Base-by-base conservation (phyloP, 2,888 invertebrate genomes). In the Teleogryllus oceanicus region DNA sequence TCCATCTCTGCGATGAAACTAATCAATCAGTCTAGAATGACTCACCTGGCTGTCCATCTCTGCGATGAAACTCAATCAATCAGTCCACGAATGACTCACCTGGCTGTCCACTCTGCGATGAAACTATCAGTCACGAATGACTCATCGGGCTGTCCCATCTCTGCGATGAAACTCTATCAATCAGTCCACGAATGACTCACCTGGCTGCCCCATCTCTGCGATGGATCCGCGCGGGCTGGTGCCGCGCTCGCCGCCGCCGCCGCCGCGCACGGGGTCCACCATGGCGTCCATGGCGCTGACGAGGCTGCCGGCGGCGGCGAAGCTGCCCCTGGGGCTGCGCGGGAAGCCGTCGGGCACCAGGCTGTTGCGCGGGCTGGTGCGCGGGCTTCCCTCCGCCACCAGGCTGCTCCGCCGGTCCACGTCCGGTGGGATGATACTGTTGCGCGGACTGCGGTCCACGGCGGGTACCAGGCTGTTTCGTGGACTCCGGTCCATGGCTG, bases 321-420 rank as follows among this genome's bases (percentile, higher is more conserved):
- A 89, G 84, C 91, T 92, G 0, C 91, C 92, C 78, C 92, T 88
- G 0, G 91, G 91, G 84, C 91, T 90, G 75, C 91, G 88, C 81
- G 89, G 90, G 75, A 88, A 86, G 13, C 77, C 21, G 50, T 77
- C 78, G 50, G 80, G 24, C 16, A 75, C 78, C 20, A 50, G 37
- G 8, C 87, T 85, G 81, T 87, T 86, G 13, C 62, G 62, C n/a
- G 62, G 62, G n/a, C 62, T 62, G 62, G 62, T 62, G 13, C 62
- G 62, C 16, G 62, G 13, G n/a, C 62, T 62, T 5, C 62, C 62
- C n/a, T 62, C 62, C 62, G n/a, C n/a, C n/a, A 62, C 62, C 13
- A 62, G 62, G n/a, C 62, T 62, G 16, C 62, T 86, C 86, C 50
- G 89, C 83, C 0, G 89, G 89, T 83, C 89, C 89, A 49, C 89